phyloP scores from a whole-genome alignment of 2,797 vertebrate species.

The Pogoniulus pusillus region DNA sequence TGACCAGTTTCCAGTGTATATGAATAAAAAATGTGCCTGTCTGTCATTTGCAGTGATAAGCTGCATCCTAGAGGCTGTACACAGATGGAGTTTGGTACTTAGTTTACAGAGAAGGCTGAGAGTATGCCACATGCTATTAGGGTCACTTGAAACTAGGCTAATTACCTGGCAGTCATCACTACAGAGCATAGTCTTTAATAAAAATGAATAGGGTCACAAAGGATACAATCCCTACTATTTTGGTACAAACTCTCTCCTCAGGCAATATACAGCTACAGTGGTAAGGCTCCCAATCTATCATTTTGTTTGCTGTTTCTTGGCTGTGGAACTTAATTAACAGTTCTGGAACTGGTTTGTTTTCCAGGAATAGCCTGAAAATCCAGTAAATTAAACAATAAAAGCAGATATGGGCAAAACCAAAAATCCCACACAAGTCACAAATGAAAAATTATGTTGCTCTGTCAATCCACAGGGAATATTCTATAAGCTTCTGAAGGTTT shows the following conservation, averaged over 20 bases:
- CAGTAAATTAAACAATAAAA: slow-evolving; percentile 11
- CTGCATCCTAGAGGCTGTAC: background rate
- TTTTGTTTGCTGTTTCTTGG: slow-evolving; percentile 24
- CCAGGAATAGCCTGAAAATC: background rate
- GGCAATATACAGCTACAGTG: background rate
- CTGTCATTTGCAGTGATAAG: background rate
- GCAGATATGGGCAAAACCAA: slow-evolving; percentile 7
- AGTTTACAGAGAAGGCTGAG: background rate
- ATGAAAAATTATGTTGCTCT: slow-evolving; percentile 9
- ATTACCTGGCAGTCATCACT: background rate
- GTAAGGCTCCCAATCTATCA: slow-evolving; percentile 8
- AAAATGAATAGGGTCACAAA: background rate
- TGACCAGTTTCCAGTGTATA: background rate
- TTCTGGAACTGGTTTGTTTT: background rate
- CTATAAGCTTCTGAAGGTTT: background rate
- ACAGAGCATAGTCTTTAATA: slow-evolving; percentile 27
- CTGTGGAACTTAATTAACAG: slow-evolving; percentile 35
- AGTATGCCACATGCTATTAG: background rate
- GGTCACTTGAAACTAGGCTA: slow-evolving; percentile 31
- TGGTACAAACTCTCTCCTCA: slow-evolving; percentile 17
- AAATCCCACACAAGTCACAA: background rate
- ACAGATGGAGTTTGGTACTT: background rate
- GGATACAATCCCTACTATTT: slow-evolving; percentile 22
- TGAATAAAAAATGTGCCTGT: background rate
- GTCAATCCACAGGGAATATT: background rate